These are phyloP conservation scores for Campopleginae sp. DNA, from an alignment of 2,888 invertebrate genomes.

Conservation along the genomic window DNA sequence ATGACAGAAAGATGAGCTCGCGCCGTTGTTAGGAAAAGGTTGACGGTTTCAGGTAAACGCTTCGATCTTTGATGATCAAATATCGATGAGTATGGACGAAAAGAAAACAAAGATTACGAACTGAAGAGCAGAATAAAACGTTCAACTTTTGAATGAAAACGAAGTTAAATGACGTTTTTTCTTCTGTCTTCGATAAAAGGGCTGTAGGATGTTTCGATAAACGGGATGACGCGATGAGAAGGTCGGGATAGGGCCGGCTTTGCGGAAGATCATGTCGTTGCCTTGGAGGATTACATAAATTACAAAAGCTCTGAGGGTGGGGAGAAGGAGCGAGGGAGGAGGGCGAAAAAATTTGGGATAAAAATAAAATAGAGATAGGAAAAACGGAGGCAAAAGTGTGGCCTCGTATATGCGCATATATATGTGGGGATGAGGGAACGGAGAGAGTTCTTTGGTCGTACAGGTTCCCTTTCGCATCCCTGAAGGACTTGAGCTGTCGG, in stretches of 20 bases:
- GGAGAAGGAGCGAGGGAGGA: slow-evolving; percentile 33
- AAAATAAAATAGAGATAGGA: slow-evolving; percentile 49
- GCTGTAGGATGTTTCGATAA: slow-evolving; percentile 44
- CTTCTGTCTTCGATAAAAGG: not conserved
- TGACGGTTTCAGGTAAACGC: not conserved
- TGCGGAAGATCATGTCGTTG: slow-evolving; percentile 35
- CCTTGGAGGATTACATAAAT: slow-evolving; percentile 74
- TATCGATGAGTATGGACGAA: slow-evolving; percentile 3
- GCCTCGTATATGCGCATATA: slow-evolving; percentile 19
- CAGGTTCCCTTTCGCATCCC: slow-evolving; percentile 30
- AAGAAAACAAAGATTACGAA: slow-evolving; percentile 5
- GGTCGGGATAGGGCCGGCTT: slow-evolving; percentile 28
- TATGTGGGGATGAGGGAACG: slow-evolving; percentile 14
- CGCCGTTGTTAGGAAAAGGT: slow-evolving; percentile 7
- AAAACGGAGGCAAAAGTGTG: slow-evolving; percentile 52
- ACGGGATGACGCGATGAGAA: slow-evolving; percentile 34
- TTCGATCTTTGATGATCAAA: slow-evolving; percentile 10
- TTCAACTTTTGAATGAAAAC: slow-evolving; percentile 13
- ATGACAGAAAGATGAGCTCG: slow-evolving; percentile 12
- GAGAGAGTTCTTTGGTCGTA: slow-evolving; percentile 49
- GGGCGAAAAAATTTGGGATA: slow-evolving; percentile 41
- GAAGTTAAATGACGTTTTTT: slow-evolving; percentile 1
- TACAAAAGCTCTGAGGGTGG: slow-evolving; percentile 68
- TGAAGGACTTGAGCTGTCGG: slow-evolving; percentile 51
- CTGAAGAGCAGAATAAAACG: slow-evolving; percentile 1